Evolutionary conservation across 2,797 vertebrate genomes (phyloP).

Genomic region (Sebastes matsubarae): DNA sequence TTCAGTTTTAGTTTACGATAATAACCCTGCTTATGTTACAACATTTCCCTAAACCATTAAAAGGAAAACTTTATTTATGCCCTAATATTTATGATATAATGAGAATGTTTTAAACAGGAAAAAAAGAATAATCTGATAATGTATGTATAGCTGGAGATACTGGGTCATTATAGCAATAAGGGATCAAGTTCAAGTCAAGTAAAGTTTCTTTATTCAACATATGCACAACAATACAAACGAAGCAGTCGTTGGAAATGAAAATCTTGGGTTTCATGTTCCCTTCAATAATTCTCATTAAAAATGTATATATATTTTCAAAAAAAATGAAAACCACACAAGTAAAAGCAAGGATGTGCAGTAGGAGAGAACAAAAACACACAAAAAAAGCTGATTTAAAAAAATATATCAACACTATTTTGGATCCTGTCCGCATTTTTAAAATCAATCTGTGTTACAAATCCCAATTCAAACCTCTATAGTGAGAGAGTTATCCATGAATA

Average conservation of each 20-base stretch:
- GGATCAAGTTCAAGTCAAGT: too few species aligned
- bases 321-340: too few species aligned
- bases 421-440: neutral
- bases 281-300: too few species aligned
- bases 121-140: neutral
- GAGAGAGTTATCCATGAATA: neutral
- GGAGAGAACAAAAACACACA: neutral
- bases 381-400: neutral
- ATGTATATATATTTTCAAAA: too few species aligned
- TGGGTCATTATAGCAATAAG: neutral
- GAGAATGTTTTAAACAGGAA: neutral
- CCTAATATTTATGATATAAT: neutral
- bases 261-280: too few species aligned
- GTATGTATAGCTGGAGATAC: neutral
- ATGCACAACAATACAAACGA: too few species aligned
- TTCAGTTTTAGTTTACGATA: neutral
- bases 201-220: too few species aligned
- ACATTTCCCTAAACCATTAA: neutral
- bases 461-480: neutral
- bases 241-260: too few species aligned
- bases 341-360: neutral
- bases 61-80: neutral
- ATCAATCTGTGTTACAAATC: neutral
- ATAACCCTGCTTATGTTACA: neutral
- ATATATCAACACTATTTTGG: neutral